These are phyloP conservation scores for Tigriopus californicus DNA, from an alignment of 2,888 invertebrate genomes.

Conservation along the genomic window DNA sequence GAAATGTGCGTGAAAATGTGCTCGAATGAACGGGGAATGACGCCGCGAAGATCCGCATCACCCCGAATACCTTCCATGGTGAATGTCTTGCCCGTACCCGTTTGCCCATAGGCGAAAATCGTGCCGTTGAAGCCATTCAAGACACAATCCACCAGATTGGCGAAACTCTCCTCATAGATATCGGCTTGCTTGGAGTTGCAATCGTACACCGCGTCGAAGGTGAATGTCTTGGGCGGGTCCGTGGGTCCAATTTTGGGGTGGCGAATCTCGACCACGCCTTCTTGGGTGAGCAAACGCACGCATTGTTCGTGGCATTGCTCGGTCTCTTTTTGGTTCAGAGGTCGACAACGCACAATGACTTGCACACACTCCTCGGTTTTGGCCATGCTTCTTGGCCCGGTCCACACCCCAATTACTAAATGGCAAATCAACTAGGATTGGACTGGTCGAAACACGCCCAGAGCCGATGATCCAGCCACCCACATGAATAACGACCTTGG, in stretches of 20 bases:
- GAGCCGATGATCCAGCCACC: too few species aligned
- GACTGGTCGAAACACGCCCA: too few species aligned
- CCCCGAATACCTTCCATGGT: conserved; percentile 47
- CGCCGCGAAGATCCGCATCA: conserved; percentile 51
- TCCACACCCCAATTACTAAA: too few species aligned
- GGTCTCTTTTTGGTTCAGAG: conserved; percentile 71
- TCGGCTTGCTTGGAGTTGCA: conserved; percentile 68
- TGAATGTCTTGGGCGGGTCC: conserved; percentile 63
- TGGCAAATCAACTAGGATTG: background rate
- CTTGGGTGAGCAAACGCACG: conserved; percentile 14
- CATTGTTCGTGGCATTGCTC: conserved; percentile 44
- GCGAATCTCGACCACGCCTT: conserved; percentile 38
- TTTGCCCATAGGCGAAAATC: conserved; percentile 98
- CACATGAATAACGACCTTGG: too few species aligned
- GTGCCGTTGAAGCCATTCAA: conserved; percentile 96
- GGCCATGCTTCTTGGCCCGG: background rate
- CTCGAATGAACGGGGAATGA: conserved; percentile 88
- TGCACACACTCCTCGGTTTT: conserved; percentile 55
- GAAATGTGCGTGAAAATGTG: conserved; percentile 92
- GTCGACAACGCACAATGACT: conserved; percentile 90
- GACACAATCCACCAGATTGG: conserved; percentile 82
- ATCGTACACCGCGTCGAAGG: conserved; percentile 95
- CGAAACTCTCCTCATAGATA: conserved; percentile 87
- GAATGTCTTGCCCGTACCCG: conserved; percentile 72
- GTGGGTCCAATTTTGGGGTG: conserved; percentile 58